Base-by-base conservation (phyloP, 2,113 vertebrate species). In the Uria lomvia region DNA sequence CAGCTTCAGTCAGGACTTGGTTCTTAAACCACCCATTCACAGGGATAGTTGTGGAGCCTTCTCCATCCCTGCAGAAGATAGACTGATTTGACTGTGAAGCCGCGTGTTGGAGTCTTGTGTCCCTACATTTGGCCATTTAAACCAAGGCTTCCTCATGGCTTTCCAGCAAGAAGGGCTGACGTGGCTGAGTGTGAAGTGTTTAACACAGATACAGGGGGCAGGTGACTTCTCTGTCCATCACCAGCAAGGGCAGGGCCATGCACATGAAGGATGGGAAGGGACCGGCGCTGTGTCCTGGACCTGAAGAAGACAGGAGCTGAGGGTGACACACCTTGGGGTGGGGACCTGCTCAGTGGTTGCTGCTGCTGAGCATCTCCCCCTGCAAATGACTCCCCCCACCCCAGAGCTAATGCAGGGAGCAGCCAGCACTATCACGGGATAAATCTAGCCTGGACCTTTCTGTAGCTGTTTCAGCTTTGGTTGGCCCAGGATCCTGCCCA, bases 31-130 rank as follows among this genome's bases (percentile, higher is more conserved):
- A 55, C 38, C 12, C 10, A 4, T 36, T 42, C 62, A 49, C 13
- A 40, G 42, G 47, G 16, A 58, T 22, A 27, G 34, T 12, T 42
- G 38, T 59, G 52, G 65, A 52, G 29, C 38, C 43, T 40, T 22
- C 27, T 50, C 65, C 26, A 36, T 49, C 12, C 71, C 58, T 53
- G 58, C 24, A 19, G 29, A 58, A 71, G 65, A 47, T 18, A 70
- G 1, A 30, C 10, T 29, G 38, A 43, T 26, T 42, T 55, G 40
- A 40, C 65, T 66, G 78, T 27, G 66, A 72, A 72, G 66, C 58
- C 3, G 0, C 1, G 0, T 5, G 7, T 19, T 3, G 1, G 62
- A 42, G 17, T 53, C 38, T 32, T 4, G 3, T 59, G 26, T 40
- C 1, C 1, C 45, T 47, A 9, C 0, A 0, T 72, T 22, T 88